These are phyloP conservation scores for Achatina immaculata DNA, from an alignment of 1,140 invertebrate species.

Conservation along the genomic window DNA sequence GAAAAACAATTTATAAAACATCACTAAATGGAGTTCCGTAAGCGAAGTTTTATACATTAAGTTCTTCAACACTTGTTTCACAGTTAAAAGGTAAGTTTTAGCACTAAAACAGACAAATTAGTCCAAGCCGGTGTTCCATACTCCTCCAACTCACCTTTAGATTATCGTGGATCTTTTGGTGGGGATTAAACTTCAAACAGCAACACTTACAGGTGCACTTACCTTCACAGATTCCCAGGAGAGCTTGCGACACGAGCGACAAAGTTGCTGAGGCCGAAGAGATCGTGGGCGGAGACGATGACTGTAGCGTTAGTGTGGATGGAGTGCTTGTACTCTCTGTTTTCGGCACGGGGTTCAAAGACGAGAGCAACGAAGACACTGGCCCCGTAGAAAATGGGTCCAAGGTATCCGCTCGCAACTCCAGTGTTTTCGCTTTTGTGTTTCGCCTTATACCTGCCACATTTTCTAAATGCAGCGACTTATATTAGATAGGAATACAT, in stretches of 20 bases:
- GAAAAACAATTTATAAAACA: too few species aligned
- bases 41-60: too few species aligned
- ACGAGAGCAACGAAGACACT: constrained; percentile 5
- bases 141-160: too few species aligned
- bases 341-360: background rate
- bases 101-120: too few species aligned
- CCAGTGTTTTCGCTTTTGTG: constrained; percentile 5
- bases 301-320: background rate
- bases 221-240: constrained; percentile 35
- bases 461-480: background rate
- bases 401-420: background rate
- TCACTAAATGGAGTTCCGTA: too few species aligned
- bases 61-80: too few species aligned
- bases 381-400: constrained; percentile 28
- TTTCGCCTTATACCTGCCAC: background rate
- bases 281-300: background rate
- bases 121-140: too few species aligned
- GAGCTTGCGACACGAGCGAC: constrained; percentile 25
- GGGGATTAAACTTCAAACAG: too few species aligned
- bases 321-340: background rate
- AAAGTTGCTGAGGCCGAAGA: constrained; percentile 22
- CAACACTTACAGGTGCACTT: too few species aligned
- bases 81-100: too few species aligned
- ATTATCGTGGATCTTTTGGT: too few species aligned
- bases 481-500: background rate